A percentile compares a stretch with the other conserved stretches of the same genome.
These are phyloP conservation scores for Otolemur crassicaudatus DNA, from an alignment of 2,797 vertebrate genomes.

Conservation along the genomic window DNA sequence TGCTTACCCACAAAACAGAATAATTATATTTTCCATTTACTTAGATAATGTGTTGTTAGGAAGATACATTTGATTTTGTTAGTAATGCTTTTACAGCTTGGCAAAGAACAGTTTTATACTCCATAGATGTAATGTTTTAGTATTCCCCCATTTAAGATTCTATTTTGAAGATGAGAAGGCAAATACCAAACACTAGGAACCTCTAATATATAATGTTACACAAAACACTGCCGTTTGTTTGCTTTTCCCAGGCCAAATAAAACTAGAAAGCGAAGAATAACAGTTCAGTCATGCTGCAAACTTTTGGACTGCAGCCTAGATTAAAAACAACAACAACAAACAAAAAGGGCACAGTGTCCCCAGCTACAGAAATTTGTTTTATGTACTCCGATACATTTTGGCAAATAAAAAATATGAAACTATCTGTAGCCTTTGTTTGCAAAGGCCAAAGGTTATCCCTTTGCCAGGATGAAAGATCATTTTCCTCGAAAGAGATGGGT, in stretches of 20 bases:
- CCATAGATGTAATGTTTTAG: background rate
- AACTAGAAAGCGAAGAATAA: slow-evolving; percentile 50
- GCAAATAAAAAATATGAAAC: slow-evolving; percentile 55
- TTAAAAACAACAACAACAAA: slow-evolving; percentile 68
- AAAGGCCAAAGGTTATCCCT: slow-evolving; percentile 50
- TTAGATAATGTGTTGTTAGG: background rate
- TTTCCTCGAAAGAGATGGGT: slow-evolving; percentile 45
- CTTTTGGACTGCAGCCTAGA: slow-evolving; percentile 68
- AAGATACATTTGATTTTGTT: slow-evolving; percentile 48
- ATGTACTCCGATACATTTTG: slow-evolving; percentile 54
- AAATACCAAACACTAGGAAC: slow-evolving; percentile 1
- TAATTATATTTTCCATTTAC: background rate
- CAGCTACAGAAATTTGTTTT: slow-evolving; percentile 59
- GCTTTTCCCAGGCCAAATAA: slow-evolving; percentile 54
- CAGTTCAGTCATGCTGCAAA: slow-evolving; percentile 65
- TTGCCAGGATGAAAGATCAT: slow-evolving; percentile 20
- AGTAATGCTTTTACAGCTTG: slow-evolving; percentile 12
- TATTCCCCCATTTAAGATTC: background rate
- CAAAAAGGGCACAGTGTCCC: slow-evolving; percentile 43
- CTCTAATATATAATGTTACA: background rate
- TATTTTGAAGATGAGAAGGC: slow-evolving; percentile 38
- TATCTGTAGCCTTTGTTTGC: slow-evolving; percentile 62
- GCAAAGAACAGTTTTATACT: background rate
- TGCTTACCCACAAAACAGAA: background rate
- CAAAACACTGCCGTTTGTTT: slow-evolving; percentile 24